Evolutionary conservation across 1,140 invertebrate genomes (phyloP).

Genomic region (Drosophila kikkawai): DNA sequence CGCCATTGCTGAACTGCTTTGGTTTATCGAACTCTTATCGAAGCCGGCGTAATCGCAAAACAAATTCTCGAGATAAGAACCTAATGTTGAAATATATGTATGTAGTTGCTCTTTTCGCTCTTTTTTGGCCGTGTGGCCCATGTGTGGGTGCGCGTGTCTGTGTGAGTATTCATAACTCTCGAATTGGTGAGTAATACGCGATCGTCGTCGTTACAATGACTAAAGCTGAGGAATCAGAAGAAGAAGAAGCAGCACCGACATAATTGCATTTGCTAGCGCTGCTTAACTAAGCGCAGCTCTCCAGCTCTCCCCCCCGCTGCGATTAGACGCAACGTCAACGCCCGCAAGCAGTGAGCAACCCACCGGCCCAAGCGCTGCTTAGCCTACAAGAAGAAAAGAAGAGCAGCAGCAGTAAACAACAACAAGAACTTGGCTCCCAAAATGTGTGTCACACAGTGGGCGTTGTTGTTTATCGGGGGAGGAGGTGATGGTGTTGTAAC

Average conservation of each 20-base stretch:
- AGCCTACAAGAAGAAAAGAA: constrained; percentile 21
- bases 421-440: constrained; percentile 20
- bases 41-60: constrained; percentile 61
- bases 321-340: constrained; percentile 35
- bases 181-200: constrained; percentile 65
- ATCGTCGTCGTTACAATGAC: constrained; percentile 44
- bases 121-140: constrained; percentile 18
- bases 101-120: constrained; percentile 12
- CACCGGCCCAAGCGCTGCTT: constrained; percentile 30
- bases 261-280: constrained; percentile 16
- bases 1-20: constrained; percentile 14
- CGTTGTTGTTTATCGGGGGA: not conserved
- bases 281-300: constrained; percentile 6
- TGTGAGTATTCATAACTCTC: constrained; percentile 45
- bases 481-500: constrained; percentile 82
- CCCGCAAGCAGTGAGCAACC: constrained; percentile 25
- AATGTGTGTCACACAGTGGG: constrained; percentile 42
- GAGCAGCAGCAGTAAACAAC: constrained; percentile 10
- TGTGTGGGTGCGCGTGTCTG: constrained; percentile 5
- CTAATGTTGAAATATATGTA: constrained; percentile 48
- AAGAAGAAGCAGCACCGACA: constrained; percentile 17
- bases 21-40: constrained; percentile 50
- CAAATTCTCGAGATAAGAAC: constrained; percentile 70
- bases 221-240: constrained; percentile 36
- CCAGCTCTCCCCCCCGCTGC: constrained; percentile 13